Base-by-base conservation (phyloP, 2,888 invertebrate species). In the Nymphalis c-album region DNA sequence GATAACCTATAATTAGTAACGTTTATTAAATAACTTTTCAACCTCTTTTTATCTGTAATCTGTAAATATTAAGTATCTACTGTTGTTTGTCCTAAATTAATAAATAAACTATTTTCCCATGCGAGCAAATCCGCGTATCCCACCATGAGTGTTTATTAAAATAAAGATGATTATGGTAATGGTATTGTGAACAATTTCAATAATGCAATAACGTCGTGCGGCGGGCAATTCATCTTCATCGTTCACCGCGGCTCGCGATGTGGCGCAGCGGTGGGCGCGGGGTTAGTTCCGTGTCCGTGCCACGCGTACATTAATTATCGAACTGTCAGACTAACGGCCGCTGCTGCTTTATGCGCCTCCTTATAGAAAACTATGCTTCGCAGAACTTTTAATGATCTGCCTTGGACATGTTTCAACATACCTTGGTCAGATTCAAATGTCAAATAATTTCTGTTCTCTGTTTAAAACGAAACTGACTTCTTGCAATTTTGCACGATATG, bases 281-380 rank as follows among this genome's bases (percentile, higher is more conserved):
- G 84, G 80, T 84, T 77, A 74, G 73, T 74, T 74, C 79, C 70
- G 40, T 13, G 79, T 31, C 63, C 72, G 79, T 67, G 76, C 71
- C 72, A 69, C 40, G 67, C 70, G 74, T 18, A 40, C 60, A 88
- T 88, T 87, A 81, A 86, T 88, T 85, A 88, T 76, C 55, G 48
- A 22, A 26, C 63, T 67, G 67, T 62, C 70, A 47, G 51, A 74
- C 73, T 71, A 70, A 77, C 74, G 72, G 60, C 64, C 65, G 58
- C 69, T 66, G 70, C 58, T 60, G 67, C 26, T 45, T 62, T 68
- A 58, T 45, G 46, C 20, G 20, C 57, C 53, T 18, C 59, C 45
- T 64, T 77, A 77, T 80, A 74, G 63, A 69, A 7, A 50, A 70
- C 60, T 73, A 51, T 35, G 18, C 51, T 17, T 64, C 46, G 31